Conservation (phyloP, 2,113 vertebrate species). For the Philantomba maxwellii region DNA sequence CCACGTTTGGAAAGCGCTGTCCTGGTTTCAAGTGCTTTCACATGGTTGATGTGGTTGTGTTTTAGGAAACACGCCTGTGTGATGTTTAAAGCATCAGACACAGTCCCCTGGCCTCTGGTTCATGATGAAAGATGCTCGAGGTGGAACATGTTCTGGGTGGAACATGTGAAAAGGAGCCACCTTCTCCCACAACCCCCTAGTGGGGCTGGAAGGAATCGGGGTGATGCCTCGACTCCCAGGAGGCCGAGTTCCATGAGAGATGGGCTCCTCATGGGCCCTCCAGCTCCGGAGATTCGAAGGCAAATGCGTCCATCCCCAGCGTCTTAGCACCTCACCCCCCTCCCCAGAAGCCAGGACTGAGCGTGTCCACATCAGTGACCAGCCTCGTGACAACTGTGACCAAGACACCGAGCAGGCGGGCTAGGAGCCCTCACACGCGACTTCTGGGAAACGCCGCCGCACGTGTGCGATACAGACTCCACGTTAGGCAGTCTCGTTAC, state of each 20-base stretch:
- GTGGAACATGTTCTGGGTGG: too few relatives aligned
- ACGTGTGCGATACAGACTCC: fast-evolving
- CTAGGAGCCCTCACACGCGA: fast-evolving
- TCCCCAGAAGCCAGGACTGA: neutral
- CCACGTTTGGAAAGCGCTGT: fast-evolving
- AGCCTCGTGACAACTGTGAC: fast-evolving
- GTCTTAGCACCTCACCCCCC: too few relatives aligned
- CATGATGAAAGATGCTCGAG: fast-evolving
- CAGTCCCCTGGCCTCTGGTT: fast-evolving
- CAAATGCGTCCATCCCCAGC: fast-evolving
- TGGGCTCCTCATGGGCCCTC: neutral
- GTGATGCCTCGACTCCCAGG: neutral
- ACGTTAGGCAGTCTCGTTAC: fast-evolving
- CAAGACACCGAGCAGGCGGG: fast-evolving
- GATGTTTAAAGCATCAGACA: neutral
- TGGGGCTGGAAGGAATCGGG: fast-evolving
- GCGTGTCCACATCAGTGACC: fast-evolving
- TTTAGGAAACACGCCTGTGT: too few relatives aligned
- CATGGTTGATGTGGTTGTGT: fast-evolving
- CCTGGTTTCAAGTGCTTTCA: neutral
- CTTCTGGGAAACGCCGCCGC: fast-evolving
- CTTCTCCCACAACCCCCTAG: fast-evolving
- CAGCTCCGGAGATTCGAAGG: fast-evolving
- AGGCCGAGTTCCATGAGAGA: too few relatives aligned
- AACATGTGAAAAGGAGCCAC: too few relatives aligned